These are phyloP conservation scores for Microcebus griseorufus DNA, from an alignment of 2,113 vertebrate genomes.

Conservation along the genomic window DNA sequence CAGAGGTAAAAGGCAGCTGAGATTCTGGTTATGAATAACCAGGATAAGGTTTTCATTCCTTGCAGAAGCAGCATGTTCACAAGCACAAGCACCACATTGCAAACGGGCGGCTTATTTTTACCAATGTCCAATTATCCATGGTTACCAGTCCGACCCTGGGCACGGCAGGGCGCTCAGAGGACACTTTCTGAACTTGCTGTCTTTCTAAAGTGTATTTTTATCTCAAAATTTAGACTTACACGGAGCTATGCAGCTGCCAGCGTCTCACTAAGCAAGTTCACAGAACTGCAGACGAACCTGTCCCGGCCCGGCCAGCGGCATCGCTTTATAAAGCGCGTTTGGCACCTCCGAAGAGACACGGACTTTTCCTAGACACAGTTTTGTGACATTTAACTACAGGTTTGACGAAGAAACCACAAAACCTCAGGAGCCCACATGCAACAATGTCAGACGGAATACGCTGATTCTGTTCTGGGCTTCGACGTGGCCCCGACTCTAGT, in stretches of 20 bases:
- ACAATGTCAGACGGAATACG: neutral
- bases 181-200: neutral
- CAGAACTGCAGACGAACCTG: neutral
- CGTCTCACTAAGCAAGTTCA: neutral
- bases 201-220: constrained; percentile 44
- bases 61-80: neutral
- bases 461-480: constrained; percentile 46
- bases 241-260: neutral
- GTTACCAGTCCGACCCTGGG: too few species aligned
- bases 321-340: neutral
- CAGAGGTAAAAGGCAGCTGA: neutral
- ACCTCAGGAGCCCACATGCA: constrained; percentile 42
- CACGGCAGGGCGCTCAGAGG: neutral
- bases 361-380: constrained; percentile 68
- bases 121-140: rapidly evolving
- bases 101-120: neutral
- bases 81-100: too few species aligned
- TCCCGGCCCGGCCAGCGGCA: neutral
- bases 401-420: constrained; percentile 74
- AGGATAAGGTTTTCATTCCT: neutral
- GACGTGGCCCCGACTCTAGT: neutral
- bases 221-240: constrained; percentile 49
- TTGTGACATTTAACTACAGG: constrained; percentile 69
- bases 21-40: rapidly evolving
- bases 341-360: constrained; percentile 63